phyloP scores from a whole-genome alignment of 2,888 invertebrate genomes.

The Euclidia mi region DNA sequence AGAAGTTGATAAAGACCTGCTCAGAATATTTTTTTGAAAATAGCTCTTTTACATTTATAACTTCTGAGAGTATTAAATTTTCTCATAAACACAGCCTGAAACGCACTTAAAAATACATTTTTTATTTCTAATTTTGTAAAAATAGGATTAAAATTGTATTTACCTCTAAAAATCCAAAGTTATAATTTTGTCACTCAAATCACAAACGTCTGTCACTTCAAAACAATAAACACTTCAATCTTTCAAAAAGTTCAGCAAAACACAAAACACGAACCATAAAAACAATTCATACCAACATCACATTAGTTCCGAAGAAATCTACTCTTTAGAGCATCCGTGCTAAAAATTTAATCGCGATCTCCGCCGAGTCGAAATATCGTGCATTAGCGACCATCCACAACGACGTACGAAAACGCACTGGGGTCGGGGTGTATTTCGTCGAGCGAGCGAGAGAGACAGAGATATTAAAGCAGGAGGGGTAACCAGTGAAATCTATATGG shows the following conservation, averaged over 20 bases:
- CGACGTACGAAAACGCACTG: constrained; percentile 75
- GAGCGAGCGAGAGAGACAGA: constrained; percentile 67
- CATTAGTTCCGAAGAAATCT: constrained; percentile 36
- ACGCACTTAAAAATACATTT: too few species aligned
- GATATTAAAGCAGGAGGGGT: constrained; percentile 61
- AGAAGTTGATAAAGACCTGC: too few species aligned
- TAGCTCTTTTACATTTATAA: too few species aligned
- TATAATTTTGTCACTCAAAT: constrained; percentile 33
- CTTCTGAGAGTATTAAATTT: too few species aligned
- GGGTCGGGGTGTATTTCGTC: constrained; percentile 68
- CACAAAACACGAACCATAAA: constrained; percentile 34
- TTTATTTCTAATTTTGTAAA: too few species aligned
- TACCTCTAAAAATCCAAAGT: constrained; percentile 50
- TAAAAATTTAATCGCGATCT: constrained; percentile 57
- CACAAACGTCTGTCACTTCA: constrained; percentile 48
- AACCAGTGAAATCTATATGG: constrained; percentile 73
- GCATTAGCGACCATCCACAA: constrained; percentile 58
- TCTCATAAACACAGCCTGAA: too few species aligned
- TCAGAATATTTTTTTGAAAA: too few species aligned
- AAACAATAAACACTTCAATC: constrained; percentile 33
- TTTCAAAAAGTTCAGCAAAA: constrained; percentile 21
- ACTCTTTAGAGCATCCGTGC: constrained; percentile 30
- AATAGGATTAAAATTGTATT: constrained; percentile 25
- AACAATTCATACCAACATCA: constrained; percentile 34
- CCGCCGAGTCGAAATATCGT: constrained; percentile 33